Evolutionary conservation across 1,140 invertebrate species (phyloP).

Genomic region (Leptinotarsa undecemlineata): DNA sequence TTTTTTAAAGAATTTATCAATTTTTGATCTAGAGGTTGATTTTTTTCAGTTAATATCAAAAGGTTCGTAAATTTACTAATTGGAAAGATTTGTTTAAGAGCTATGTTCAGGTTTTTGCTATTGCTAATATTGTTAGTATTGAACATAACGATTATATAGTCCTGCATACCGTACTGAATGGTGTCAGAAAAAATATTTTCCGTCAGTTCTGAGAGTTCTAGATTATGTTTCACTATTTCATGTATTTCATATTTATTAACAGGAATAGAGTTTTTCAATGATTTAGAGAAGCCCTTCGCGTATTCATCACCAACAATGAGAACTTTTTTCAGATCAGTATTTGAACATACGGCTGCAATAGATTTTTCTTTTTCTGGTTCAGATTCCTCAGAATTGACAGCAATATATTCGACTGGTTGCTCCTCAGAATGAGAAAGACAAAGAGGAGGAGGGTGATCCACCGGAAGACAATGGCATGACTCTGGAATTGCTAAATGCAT

Average conservation of each 20-base stretch:
- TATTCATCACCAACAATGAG: conserved; percentile 1
- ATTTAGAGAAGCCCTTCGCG: not conserved
- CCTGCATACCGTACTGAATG: not conserved
- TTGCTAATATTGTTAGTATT: conserved; percentile 9
- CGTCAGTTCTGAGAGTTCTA: not conserved
- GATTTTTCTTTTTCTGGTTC: not conserved
- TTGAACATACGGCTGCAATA: not conserved
- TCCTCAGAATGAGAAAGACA: not conserved
- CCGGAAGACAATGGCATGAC: not conserved
- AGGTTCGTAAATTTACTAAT: conserved; percentile 10
- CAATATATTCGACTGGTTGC: not conserved
- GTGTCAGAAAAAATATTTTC: conserved; percentile 3
- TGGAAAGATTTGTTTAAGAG: not conserved
- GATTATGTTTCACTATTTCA: not conserved
- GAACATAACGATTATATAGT: conserved; percentile 5
- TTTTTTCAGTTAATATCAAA: not conserved
- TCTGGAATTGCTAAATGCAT: not conserved
- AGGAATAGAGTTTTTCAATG: not conserved
- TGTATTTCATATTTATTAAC: not conserved
- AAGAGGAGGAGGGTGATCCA: not conserved
- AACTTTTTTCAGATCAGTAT: not conserved
- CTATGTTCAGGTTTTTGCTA: not conserved
- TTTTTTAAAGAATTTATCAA: not conserved
- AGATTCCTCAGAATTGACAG: not conserved
- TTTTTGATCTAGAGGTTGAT: not conserved